phyloP scores from a whole-genome alignment of 2,888 invertebrate species.

The Rhamphomyia laevipes region DNA sequence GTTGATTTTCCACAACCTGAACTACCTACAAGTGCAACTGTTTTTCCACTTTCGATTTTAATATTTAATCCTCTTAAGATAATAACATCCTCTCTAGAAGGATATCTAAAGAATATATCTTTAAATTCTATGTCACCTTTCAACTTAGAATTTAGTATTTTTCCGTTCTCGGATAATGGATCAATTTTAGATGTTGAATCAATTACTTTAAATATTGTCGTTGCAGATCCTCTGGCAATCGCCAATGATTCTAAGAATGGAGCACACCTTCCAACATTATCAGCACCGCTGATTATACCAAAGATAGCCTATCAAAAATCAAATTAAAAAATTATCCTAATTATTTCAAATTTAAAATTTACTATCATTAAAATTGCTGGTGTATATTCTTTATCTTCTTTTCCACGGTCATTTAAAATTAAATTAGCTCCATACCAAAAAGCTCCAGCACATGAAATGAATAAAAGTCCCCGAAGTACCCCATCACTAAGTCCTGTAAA shows the following conservation, averaged over 20 bases:
- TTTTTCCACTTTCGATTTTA: slow-evolving; percentile 49
- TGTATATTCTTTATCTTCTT: slow-evolving; percentile 47
- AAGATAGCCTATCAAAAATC: slow-evolving; percentile 40
- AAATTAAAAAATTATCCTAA: neutral
- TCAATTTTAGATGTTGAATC: slow-evolving; percentile 62
- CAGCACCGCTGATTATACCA: slow-evolving; percentile 61
- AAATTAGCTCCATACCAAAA: slow-evolving; percentile 71
- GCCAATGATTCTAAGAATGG: slow-evolving; percentile 63
- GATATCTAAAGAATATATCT: slow-evolving; percentile 59
- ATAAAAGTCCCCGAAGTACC: slow-evolving; percentile 60
- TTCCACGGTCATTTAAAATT: slow-evolving; percentile 48
- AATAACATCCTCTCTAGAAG: slow-evolving; percentile 55
- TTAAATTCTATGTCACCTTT: slow-evolving; percentile 55
- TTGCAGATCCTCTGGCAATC: slow-evolving; percentile 59
- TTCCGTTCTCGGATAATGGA: slow-evolving; percentile 53
- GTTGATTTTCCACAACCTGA: slow-evolving; percentile 76
- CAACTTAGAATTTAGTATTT: slow-evolving; percentile 39
- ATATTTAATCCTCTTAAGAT: slow-evolving; percentile 55
- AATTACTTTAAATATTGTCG: slow-evolving; percentile 59
- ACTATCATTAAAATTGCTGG: slow-evolving; percentile 60
- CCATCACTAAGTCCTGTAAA: slow-evolving; percentile 57
- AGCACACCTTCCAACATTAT: slow-evolving; percentile 58
- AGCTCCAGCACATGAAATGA: slow-evolving; percentile 54
- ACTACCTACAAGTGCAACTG: slow-evolving; percentile 57
- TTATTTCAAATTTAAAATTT: slow-evolving; percentile 19